Conservation (phyloP, 2,113 vertebrate genomes). For the Hiodon alosoides region DNA sequence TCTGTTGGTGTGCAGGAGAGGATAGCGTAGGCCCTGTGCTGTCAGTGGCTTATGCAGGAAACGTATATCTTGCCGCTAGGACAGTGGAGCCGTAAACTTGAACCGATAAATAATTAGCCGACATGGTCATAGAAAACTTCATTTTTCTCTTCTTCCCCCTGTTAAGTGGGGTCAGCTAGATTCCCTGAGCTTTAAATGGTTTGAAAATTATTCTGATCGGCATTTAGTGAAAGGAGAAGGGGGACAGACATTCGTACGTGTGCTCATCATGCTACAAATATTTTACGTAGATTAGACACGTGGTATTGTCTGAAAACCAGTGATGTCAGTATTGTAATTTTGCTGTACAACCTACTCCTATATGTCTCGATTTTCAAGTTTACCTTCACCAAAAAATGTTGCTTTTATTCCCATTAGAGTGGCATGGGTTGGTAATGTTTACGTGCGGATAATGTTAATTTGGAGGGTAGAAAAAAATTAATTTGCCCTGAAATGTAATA, state of each 20-base stretch:
- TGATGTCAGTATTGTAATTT: slow-evolving; percentile 22
- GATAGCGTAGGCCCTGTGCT: too few relatives aligned
- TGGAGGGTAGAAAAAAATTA: neutral
- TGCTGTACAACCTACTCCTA: slow-evolving; percentile 4
- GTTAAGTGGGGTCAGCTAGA: too few relatives aligned
- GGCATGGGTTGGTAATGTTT: neutral
- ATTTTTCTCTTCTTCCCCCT: neutral
- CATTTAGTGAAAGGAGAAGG: slow-evolving; percentile 9
- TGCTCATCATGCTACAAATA: neutral
- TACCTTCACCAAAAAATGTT: neutral
- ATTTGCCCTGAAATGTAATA: neutral
- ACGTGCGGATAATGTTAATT: neutral
- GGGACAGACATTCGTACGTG: neutral
- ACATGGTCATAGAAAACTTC: too few relatives aligned
- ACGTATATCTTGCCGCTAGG: too few relatives aligned
- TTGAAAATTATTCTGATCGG: neutral
- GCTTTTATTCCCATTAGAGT: slow-evolving; percentile 4
- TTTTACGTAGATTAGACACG: slow-evolving; percentile 9
- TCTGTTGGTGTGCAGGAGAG: too few relatives aligned
- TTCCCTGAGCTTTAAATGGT: neutral
- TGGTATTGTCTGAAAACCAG: slow-evolving; percentile 3
- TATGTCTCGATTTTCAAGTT: slow-evolving; percentile 1
- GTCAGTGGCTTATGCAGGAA: too few relatives aligned
- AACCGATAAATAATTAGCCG: too few relatives aligned
- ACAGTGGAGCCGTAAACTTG: too few relatives aligned